Evolutionary conservation across 1,140 invertebrate species (phyloP).

Genomic region (Epicauta chinensis): DNA sequence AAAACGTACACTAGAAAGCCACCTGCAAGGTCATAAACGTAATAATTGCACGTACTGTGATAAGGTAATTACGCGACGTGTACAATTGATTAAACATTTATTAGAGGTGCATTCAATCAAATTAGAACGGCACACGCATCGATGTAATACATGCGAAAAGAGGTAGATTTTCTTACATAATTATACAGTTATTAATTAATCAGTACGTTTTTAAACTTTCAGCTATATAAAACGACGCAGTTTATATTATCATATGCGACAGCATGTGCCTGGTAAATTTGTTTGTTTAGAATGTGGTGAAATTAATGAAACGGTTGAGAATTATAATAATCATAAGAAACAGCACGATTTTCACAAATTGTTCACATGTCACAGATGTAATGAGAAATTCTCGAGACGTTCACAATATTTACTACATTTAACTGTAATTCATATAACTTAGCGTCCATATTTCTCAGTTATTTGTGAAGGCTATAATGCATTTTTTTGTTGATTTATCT

Average conservation of each 20-base stretch:
- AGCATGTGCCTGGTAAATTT: slow-evolving; percentile 37
- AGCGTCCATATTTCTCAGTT: neutral
- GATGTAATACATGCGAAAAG: slow-evolving; percentile 33
- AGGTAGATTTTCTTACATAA: slow-evolving; percentile 36
- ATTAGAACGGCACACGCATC: slow-evolving; percentile 15
- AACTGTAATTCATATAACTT: slow-evolving; percentile 11
- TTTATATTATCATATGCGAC: slow-evolving; percentile 39
- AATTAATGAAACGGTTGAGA: slow-evolving; percentile 31
- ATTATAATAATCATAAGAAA: slow-evolving; percentile 34
- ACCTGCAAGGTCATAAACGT: slow-evolving; percentile 42
- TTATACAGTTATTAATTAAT: slow-evolving; percentile 13
- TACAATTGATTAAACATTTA: slow-evolving; percentile 41
- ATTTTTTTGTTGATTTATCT: too few species aligned
- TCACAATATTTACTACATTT: slow-evolving; percentile 43
- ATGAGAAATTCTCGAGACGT: slow-evolving; percentile 38
- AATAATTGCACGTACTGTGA: slow-evolving; percentile 43
- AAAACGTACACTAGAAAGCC: slow-evolving; percentile 40
- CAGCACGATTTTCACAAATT: slow-evolving; percentile 35
- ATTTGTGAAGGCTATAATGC: too few species aligned
- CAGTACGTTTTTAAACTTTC: slow-evolving; percentile 19
- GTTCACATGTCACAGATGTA: slow-evolving; percentile 41
- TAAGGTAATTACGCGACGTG: slow-evolving; percentile 40
- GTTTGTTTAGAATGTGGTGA: slow-evolving; percentile 41
- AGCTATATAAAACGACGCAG: slow-evolving; percentile 40
- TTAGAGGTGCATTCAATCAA: slow-evolving; percentile 35